Evolutionary conservation across 2,888 invertebrate species (phyloP), one percentile per base, ranked within the genome.

Genomic region (Tenthredo distinguenda): DNA sequence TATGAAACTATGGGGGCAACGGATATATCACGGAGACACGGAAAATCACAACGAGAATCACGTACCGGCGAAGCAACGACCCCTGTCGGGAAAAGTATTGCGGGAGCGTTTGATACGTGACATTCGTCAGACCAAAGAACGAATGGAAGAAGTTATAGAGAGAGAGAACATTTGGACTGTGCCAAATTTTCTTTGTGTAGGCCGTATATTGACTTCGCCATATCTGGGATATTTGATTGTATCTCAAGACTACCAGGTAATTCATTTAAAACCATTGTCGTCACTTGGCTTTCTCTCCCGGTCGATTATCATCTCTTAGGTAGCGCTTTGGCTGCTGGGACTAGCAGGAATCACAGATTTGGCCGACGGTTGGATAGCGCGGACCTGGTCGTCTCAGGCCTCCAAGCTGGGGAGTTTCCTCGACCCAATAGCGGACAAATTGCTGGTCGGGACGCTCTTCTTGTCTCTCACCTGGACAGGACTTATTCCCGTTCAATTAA

Each of bases 311-410:
- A 55, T 21, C 18, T 86, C 86, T 37, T 88, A 94, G 86, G 94
- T 96, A 87, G 99, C 99, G 0, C 95, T 99, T 87, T 96, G 96
- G 81, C 93, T 99, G 84, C 95, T 99, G 90, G 95, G 96, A 43
- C 94, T 97, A 90, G 99, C 99, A 87, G 99, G 99, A 87, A 92
- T 99, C 1, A 98, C 98, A 72, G 99, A 99, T 94, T 93, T 99
- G 95, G 98, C 98, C 83, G 99, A 99, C 95, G 99, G 99, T 9
- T 98, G 97, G 96, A 99, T 99, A 92, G 99, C 99, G 0, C 95
- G 99, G 86, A 97, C 96, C 83, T 99, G 97, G 96, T 96, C 96
- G 87, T 97, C 97, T 50, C 99, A 99, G 93, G 97, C 98, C 37
- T 98, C 99, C 43, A 97, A 98, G 92, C 95, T 98, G 91, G 99